Evolutionary conservation across 2,888 invertebrate genomes (phyloP), one percentile per base, ranked within the genome.

Genomic region (Leptothorax acervorum): DNA sequence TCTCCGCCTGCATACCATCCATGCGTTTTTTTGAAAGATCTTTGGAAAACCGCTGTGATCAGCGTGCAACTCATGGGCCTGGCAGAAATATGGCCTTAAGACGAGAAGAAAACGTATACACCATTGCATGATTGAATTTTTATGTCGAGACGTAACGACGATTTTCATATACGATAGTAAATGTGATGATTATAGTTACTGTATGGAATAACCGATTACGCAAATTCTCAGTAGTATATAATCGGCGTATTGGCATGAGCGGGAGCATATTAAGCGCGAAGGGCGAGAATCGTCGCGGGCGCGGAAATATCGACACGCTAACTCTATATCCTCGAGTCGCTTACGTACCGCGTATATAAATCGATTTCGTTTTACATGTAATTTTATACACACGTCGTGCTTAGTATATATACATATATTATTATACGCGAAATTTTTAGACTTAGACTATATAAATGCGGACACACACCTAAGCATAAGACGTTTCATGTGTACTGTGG

Each of bases 401-500:
- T 91, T 91, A 92, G 90, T 87, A 70, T 75, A 68, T 87, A 75
- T 75, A 75, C 57, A 62, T 11, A 75, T 62, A 74, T 70, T 70
- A 88, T 87, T 87, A 86, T 90, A 91, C 74, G 91, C 91, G 87
- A 87, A 87, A 84, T 90, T 89, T 83, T 88, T 93, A 92, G 92
- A 90, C 83, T 92, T 92, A 92, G 89, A 87, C 85, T 85, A 89
- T 91, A 88, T 82, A 83, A 88, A 83, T 88, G 85, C 88, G 83
- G 74, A 87, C 48, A 85, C 48, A 66, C 87, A 86, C 79, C 79
- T 85, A 88, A 82, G 73, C 79, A 79, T 93, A 93, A 93, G 92
- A 89, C 91, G 90, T 93, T 93, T 92, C 91, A 93, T 92, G 89
- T 92, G 91, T 93, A 92, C 89, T 92, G 92, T 92, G 92, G 91